Evolutionary conservation across 1,140 invertebrate genomes (phyloP), one percentile per base, ranked within the genome.

Genomic region (Idris sp.): DNA sequence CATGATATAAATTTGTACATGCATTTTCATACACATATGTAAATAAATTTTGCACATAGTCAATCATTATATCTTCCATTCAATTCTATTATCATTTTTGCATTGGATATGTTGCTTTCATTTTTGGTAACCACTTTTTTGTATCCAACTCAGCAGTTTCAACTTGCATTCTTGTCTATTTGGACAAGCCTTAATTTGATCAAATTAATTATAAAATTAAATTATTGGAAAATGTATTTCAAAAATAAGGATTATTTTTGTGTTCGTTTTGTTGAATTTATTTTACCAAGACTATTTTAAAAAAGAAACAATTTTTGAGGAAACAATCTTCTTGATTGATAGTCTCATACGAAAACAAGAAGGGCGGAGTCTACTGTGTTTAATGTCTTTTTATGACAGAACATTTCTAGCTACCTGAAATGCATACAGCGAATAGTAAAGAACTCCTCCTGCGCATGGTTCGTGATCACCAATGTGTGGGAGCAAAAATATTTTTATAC

Each of bases 41-140:
- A 71, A 65, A 76, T 72, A 62, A 72, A 76, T 67, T 68, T 76
- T 67, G 49, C 68, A 19, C 62, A 73, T 53, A 51, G 56, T 62
- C 61, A 67, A 72, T 72, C 64, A 76, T 69, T 53, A 62, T 53
- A 43, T 61, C 49, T 62, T 40, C 56, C 7, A 65, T 53, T 58
- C n/a, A n/a, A 22, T 22, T 4, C 41, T 58, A 22, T 61, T 74
- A 49, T 49, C 9, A 13, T 64, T 35, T 61, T 30, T 19, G 13
- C 51, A 36, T 46, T 53, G 2, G 41, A 41, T 44, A 19, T 51
- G 10, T 48, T 48, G 3, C n/a, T 22, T 22, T 22, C 19, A 22
- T 22, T 6, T n/a, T n/a, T n/a, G n/a, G n/a, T n/a, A n/a, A n/a
- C n/a, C n/a, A n/a, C n/a, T n/a, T n/a, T n/a, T n/a, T n/a, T n/a